Percentiles rank a stretch among this genome's conserved stretches.
These are phyloP conservation scores for Phyllotis vaccarum DNA, from an alignment of 2,797 vertebrate species.

Conservation along the genomic window DNA sequence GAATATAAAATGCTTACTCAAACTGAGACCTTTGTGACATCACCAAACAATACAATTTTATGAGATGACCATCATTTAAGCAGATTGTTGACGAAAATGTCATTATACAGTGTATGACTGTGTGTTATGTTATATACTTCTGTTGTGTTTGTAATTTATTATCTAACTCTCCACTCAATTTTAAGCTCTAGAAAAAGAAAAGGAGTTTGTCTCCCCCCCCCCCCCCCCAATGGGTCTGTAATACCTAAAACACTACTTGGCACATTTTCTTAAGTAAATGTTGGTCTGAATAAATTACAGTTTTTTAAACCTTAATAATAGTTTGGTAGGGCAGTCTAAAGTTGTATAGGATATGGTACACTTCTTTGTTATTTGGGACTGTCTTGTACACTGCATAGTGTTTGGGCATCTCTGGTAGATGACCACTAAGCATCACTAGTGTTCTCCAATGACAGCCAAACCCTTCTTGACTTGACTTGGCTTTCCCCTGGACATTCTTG, in stretches of 20 bases:
- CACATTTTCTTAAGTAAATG: conserved; percentile 45
- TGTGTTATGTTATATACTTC: conserved; percentile 24
- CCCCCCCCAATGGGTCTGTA: not conserved
- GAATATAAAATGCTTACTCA: not conserved
- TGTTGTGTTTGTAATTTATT: conserved; percentile 57
- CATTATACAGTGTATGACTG: not conserved
- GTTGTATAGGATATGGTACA: not conserved
- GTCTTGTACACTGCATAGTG: not conserved
- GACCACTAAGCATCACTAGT: conserved; percentile 26
- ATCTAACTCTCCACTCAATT: conserved; percentile 7
- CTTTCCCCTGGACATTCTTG: not conserved
- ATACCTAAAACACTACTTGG: conserved; percentile 59
- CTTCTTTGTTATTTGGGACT: conserved; percentile 16
- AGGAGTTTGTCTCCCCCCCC: not conserved
- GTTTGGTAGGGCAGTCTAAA: conserved; percentile 35
- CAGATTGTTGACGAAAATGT: not conserved
- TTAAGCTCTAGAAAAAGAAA: conserved; percentile 50
- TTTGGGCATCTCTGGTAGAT: not conserved
- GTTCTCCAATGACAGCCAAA: conserved; percentile 39
- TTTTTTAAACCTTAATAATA: conserved; percentile 20
- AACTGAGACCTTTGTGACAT: not conserved
- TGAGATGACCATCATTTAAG: not conserved
- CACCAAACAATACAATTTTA: not conserved
- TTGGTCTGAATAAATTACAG: conserved; percentile 56
- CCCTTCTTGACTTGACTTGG: not conserved